A percentile compares a stretch with the other conserved stretches of the same genome.
These are phyloP conservation scores for Stomorhina lunata DNA, from an alignment of 2,888 invertebrate genomes.

Conservation along the genomic window DNA sequence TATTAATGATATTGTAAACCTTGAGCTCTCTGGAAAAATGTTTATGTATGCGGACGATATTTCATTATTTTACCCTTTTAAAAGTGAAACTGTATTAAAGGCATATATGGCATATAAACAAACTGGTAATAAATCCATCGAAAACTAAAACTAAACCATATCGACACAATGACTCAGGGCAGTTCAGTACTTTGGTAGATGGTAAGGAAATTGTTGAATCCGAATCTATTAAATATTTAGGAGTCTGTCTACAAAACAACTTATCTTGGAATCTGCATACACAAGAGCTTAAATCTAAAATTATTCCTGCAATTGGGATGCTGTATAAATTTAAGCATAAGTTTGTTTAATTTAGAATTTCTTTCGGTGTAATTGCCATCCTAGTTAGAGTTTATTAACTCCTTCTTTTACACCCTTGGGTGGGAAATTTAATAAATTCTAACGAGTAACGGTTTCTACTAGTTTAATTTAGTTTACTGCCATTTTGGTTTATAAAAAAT, in stretches of 20 bases:
- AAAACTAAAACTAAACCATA: slow-evolving; percentile 27
- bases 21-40: not conserved
- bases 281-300: not conserved
- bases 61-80: not conserved
- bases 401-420: no score
- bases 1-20: not conserved
- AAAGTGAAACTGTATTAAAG: not conserved
- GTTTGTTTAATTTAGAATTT: no score
- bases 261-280: not conserved
- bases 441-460: no score
- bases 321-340: no score
- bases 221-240: not conserved
- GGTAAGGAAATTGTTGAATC: slow-evolving; percentile 32
- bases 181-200: slow-evolving; percentile 11
- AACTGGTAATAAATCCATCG: not conserved
- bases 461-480: no score
- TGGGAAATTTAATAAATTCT: no score
- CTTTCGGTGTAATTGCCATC: no score
- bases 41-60: slow-evolving; percentile 12
- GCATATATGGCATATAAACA: not conserved
- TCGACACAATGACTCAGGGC: no score
- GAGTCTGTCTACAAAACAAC: not conserved
- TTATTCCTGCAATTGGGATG: not conserved
- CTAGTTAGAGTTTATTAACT: no score
- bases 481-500: no score